Percentiles rank a stretch among this genome's conserved stretches.
phyloP scores from a whole-genome alignment of 2,113 vertebrate species.

The Bufo gargarizans region DNA sequence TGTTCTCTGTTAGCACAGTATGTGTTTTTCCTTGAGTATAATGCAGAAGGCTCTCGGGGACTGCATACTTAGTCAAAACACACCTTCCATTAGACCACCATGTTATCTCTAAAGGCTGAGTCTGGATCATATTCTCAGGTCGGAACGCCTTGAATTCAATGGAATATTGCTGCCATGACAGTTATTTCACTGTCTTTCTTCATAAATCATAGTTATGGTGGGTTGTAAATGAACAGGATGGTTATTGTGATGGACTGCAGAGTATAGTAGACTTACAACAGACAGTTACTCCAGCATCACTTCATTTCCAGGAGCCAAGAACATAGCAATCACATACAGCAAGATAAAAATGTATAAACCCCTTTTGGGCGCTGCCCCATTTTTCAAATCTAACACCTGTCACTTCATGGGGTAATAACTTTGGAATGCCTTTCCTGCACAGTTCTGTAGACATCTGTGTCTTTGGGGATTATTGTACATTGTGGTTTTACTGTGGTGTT shows the following conservation, averaged over 20 bases:
- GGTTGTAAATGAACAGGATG: not conserved
- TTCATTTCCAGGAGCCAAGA: no score
- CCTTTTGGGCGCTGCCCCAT: no score
- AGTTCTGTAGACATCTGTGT: no score
- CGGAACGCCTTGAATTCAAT: constrained; percentile 51
- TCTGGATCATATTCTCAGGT: constrained; percentile 33
- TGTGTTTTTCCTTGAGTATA: constrained; percentile 52
- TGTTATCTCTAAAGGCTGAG: constrained; percentile 49
- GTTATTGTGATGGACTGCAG: not conserved
- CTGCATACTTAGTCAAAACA: constrained; percentile 52
- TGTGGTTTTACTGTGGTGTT: no score
- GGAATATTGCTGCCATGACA: constrained; percentile 33
- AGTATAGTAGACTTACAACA: not conserved
- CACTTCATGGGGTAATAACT: no score
- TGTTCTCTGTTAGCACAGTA: constrained; percentile 55
- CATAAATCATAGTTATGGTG: constrained; percentile 27
- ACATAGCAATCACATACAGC: no score
- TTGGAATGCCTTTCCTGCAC: no score
- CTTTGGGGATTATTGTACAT: no score
- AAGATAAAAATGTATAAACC: no score
- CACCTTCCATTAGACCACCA: constrained; percentile 57
- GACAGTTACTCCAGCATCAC: no score
- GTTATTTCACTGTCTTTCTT: constrained; percentile 31
- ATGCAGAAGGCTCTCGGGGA: constrained; percentile 31
- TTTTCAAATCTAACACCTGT: no score